Evolutionary conservation across 2,888 invertebrate genomes (phyloP), one percentile per base, ranked within the genome.

Genomic region (Horisme vitalbata): DNA sequence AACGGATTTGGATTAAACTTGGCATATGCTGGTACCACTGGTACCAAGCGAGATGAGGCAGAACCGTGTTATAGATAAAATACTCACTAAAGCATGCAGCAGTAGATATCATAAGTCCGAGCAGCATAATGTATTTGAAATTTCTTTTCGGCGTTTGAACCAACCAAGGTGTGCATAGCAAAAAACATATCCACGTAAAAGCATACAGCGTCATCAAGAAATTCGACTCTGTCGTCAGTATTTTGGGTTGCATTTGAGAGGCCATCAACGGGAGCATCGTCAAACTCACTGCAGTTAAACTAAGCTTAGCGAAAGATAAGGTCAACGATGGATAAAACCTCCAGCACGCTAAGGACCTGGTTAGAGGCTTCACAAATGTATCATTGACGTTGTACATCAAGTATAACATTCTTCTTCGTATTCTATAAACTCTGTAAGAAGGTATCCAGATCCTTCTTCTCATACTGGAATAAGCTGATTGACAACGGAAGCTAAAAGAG

Each of bases 151-250:
- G 75, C 0, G 86, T 85, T 56, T 83, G 82, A 23, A 74, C 74
- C 27, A 89, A 55, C 90, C 90, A 90, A 4, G 90, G 90, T 4
- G 83, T 85, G 41, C 77, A 70, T 45, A 89, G 39, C 39, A 90
- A 57, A 49, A 90, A 88, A 62, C 89, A 85, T 56, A 90, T 65
- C 90, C 90, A 90, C 18, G 89, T 80, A 53, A 89, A 87, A 1
- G 82, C 89, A 54, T 84, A 82, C 20, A 89, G 63, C 0, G 89
- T 82, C 68, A 87, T 74, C 23, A 90, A 53, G 36, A 89, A 87
- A 45, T 88, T 86, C 2, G 79, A 69, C 52, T 90, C 89, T 3
- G 75, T 71, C 44, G 75, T 63, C 1, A 81, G 74, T 59, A 86
- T 81, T 50, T 75, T 78, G 3, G 86, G 83, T 9, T 74, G 67